These are phyloP conservation scores for Ondatra zibethicus DNA, from an alignment of 2,113 vertebrate species.

Conservation along the genomic window DNA sequence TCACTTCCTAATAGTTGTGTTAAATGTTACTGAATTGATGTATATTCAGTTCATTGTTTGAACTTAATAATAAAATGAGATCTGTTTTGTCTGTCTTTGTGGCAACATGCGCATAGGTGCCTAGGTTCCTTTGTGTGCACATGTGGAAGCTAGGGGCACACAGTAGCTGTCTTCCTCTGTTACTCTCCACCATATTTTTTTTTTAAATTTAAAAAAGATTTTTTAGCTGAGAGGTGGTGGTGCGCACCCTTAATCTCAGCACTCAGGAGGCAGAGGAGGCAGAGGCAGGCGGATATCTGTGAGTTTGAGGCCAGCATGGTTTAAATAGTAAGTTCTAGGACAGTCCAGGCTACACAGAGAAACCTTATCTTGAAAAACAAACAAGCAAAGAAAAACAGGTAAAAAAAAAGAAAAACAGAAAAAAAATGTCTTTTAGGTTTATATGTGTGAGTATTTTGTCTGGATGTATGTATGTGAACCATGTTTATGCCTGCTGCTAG, in stretches of 20 bases:
- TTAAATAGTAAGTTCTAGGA: background rate
- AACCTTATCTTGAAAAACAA: background rate
- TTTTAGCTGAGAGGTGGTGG: background rate
- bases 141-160: background rate
- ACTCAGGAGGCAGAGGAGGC: background rate
- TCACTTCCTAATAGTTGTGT: conserved; percentile 45
- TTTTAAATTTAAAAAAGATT: background rate
- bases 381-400: too few relatives aligned
- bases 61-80: conserved; percentile 64
- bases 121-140: background rate
- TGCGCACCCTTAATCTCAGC: background rate
- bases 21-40: conserved; percentile 55
- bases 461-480: background rate
- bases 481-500: too few relatives aligned
- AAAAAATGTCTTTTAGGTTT: background rate
- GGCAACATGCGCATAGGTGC: background rate
- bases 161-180: background rate
- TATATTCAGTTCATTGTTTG: conserved; percentile 55
- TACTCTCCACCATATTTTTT: background rate
- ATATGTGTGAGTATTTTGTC: background rate
- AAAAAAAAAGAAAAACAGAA: background rate
- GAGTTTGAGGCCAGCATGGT: background rate
- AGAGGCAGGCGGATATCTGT: background rate
- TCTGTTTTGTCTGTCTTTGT: background rate
- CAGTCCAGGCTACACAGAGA: background rate